phyloP scores from a whole-genome alignment of 2,797 vertebrate genomes.

The Gobionotothen gibberifrons region DNA sequence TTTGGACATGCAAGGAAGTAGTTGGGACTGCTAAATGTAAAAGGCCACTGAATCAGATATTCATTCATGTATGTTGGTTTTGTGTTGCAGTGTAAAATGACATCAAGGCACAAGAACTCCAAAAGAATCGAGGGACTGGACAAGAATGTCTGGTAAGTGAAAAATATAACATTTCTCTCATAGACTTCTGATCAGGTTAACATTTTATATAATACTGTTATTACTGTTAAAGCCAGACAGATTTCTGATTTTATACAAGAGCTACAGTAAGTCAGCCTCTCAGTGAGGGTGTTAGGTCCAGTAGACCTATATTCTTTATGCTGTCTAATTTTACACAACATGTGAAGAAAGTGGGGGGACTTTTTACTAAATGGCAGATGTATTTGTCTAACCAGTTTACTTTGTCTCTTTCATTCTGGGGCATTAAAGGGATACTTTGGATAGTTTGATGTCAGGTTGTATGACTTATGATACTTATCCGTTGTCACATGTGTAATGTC shows the following conservation, averaged over 20 bases:
- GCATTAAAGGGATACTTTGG: no score
- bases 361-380: not conserved
- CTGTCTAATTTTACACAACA: not conserved
- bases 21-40: not conserved
- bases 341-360: not conserved
- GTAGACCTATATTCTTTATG: not conserved
- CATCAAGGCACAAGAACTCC: conserved; percentile 86
- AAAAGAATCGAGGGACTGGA: conserved; percentile 95
- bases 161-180: not conserved
- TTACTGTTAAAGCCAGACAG: not conserved
- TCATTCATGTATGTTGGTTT: not conserved
- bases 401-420: not conserved
- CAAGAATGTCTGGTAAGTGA: conserved; percentile 93
- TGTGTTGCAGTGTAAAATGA: conserved; percentile 73
- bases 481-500: no score
- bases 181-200: not conserved
- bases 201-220: not conserved
- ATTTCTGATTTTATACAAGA: not conserved
- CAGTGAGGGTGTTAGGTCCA: not conserved
- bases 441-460: no score
- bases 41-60: accelerated
- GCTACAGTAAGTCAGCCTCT: not conserved
- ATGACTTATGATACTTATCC: no score
- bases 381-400: not conserved
- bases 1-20: not conserved